Conservation (phyloP, 1,140 invertebrate species). For the Diorhabda elongata region DNA sequence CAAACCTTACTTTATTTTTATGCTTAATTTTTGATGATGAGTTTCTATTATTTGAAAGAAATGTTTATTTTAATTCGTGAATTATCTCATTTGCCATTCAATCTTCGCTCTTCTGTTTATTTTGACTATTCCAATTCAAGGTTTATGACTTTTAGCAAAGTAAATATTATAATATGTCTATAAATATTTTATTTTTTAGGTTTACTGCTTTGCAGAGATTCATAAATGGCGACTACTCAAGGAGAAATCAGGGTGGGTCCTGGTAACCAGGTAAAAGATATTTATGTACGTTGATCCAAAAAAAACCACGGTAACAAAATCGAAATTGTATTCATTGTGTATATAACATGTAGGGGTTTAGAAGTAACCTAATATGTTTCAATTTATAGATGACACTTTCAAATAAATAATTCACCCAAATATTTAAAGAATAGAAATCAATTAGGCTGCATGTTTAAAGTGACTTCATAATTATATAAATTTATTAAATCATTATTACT, state of each 20-base stretch:
- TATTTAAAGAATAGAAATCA: too few species aligned
- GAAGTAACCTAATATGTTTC: neutral
- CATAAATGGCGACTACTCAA: slow-evolving; percentile 67
- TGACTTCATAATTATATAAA: too few species aligned
- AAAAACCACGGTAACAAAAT: slow-evolving; percentile 49
- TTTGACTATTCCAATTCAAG: too few species aligned
- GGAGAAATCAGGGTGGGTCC: slow-evolving; percentile 93
- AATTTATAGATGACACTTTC: neutral
- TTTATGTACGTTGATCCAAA: slow-evolving; percentile 56
- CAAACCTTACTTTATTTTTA: too few species aligned
- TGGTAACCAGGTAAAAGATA: slow-evolving; percentile 81
- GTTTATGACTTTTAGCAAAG: neutral
- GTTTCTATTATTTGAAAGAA: too few species aligned
- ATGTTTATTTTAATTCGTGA: too few species aligned
- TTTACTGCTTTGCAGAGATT: slow-evolving; percentile 1
- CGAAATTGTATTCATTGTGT: slow-evolving; percentile 31
- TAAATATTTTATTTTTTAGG: neutral
- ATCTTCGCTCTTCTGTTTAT: too few species aligned
- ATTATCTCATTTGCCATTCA: too few species aligned
- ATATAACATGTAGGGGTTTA: neutral
- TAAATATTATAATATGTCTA: neutral
- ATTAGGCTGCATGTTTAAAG: too few species aligned
- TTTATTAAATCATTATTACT: too few species aligned
- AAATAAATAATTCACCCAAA: too few species aligned
- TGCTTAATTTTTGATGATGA: too few species aligned